Evolutionary conservation across 2,113 vertebrate species (phyloP).

Genomic region (Natator depressus): DNA sequence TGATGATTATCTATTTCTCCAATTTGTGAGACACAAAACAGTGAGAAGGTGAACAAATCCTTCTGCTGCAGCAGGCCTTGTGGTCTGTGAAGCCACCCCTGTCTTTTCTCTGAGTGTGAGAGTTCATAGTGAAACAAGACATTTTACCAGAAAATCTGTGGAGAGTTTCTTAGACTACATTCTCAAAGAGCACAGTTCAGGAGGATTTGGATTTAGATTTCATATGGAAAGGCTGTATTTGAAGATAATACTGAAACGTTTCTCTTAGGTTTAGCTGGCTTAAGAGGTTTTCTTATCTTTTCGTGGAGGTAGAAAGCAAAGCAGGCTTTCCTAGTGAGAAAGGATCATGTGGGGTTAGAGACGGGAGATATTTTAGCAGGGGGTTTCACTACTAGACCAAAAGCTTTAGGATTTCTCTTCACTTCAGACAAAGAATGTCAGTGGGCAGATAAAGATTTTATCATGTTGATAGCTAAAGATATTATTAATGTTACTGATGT

Average conservation of each 20-base stretch:
- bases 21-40: not conserved
- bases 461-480: not conserved
- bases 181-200: not conserved
- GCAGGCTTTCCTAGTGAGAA: not conserved
- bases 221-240: conserved; percentile 13
- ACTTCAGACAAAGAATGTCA: not conserved
- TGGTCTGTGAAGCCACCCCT: not conserved
- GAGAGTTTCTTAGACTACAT: not conserved
- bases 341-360: not conserved
- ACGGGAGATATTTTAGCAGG: not conserved
- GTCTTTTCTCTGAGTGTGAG: not conserved
- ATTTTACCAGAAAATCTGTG: not conserved
- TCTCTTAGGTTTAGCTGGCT: not conserved
- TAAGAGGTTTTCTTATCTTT: not conserved
- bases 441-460: not conserved
- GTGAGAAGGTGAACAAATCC: not conserved
- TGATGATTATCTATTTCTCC: not conserved
- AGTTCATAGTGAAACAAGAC: not conserved
- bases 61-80: not conserved
- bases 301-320: not conserved
- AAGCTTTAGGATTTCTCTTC: not conserved
- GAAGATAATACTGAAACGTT: not conserved
- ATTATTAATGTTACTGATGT: not conserved
- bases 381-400: not conserved
- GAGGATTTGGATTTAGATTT: not conserved